Base-by-base conservation (phyloP, 2,888 invertebrate genomes). In the Chaetoderma sp. region DNA sequence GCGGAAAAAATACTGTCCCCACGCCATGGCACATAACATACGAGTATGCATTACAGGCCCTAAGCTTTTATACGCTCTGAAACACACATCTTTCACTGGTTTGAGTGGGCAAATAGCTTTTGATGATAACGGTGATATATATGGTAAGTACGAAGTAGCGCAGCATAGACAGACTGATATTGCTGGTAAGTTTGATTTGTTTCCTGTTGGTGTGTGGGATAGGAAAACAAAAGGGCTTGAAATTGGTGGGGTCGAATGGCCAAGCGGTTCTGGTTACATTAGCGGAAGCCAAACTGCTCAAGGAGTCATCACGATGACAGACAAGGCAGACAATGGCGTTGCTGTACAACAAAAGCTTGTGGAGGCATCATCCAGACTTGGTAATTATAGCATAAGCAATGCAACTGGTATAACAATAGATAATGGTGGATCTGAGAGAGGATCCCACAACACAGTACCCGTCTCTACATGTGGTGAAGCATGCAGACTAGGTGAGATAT, bases 61-160 rank as follows among this genome's bases (percentile, higher is more conserved):
- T n/a, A 64, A 59, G 5, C 69, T 81, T 10, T 63, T 74, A 18
- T 30, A 66, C 18, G 72, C 73, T 42, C 62, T 82, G 27, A 70
- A 72, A 55, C 65, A 63, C 10, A 65, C 77, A 2, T 61, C 63
- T 18, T 78, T 78, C 52, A 55, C 67, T 8, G 79, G 81, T 8
- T 70, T 73, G 21, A 68, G 67, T 47, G 81, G 81, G 0, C 70
- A 74, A 36, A 73, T 80, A 36, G 65, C 72, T 13, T 83, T 83
- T 61, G 78, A 83, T 62, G 58, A 72, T 42, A 72, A 77, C 25
- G 82, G 82, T 0, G 81, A 83, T 58, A 67, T 77, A 1, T 61
- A 75, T 27, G 77, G 80, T 3, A 70, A 71, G 32, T 80, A 81
- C 36, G 76, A 77, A 42, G 64, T 83, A 13, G 64, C 72, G 16